Conservation (phyloP, 2,113 vertebrate genomes). For the Spermophilus dauricus region DNA sequence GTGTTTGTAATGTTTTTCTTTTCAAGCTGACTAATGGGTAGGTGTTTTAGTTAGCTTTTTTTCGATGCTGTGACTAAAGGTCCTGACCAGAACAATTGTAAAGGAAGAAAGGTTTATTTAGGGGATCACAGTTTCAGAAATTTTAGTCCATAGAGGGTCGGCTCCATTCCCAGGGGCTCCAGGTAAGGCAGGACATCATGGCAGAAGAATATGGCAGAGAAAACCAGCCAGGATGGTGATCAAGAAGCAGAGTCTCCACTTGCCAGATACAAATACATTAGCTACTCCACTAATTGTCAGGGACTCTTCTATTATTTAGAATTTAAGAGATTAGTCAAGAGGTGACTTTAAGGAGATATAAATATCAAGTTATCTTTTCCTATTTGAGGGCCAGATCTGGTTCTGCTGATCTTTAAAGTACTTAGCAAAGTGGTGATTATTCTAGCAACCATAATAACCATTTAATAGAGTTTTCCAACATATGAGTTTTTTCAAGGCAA, state of each 20-base stretch:
- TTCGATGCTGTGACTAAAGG: no score
- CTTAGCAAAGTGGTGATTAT: not conserved
- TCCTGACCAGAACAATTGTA: no score
- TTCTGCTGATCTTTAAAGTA: conserved; percentile 6
- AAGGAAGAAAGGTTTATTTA: no score
- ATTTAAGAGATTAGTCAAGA: not conserved
- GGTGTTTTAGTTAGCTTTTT: not conserved
- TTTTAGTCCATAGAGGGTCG: no score
- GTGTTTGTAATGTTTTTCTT: conserved; percentile 1
- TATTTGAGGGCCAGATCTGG: not conserved
- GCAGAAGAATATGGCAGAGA: no score
- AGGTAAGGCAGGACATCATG: no score
- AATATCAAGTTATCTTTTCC: not conserved
- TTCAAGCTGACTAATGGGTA: not conserved
- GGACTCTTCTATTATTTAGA: not conserved
- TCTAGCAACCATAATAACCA: not conserved
- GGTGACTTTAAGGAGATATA: not conserved
- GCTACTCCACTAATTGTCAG: not conserved
- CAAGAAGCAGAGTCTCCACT: no score
- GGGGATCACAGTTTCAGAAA: no score
- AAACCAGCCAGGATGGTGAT: no score
- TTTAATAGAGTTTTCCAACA: not conserved
- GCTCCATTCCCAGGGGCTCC: no score
- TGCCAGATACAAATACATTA: no score
- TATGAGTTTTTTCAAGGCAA: not conserved